Base-by-base conservation (phyloP, 2,888 invertebrate genomes). In the Steinernema carpocapsae region DNA sequence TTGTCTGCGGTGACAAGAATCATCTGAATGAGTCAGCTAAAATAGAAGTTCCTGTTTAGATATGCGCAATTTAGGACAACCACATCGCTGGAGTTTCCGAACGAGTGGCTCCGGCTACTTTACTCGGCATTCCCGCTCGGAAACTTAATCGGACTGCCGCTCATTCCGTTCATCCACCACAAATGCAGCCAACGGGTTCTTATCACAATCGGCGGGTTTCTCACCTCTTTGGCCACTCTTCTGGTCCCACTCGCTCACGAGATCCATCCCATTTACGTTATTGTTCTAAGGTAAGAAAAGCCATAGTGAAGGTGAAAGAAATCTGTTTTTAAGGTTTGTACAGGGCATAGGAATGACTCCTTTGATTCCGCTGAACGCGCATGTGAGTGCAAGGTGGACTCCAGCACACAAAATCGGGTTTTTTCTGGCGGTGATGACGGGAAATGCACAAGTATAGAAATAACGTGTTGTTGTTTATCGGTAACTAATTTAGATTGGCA, bases 341-440 rank as follows among this genome's bases (percentile, higher is more conserved):
- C 78, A 78, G 43, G 78, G 78, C 14, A 73, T 74, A 1, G 42
- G 72, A 17, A 73, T 78, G 12, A 76, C 77, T 42, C 76, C 78
- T 0, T 74, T 74, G 7, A 73, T 78, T 70, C 78, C 78, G 32
- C 72, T 78, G 1, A 74, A 64, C n/a, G 78, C 76, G 14, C 76
- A 77, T 43, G 74, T 78, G 10, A 74, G 74, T 3, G 56, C 76
- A 12, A 32, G 74, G 32, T 78, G 78, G 78, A 73, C 78, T 12
- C 78, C 78, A 14, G 52, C 64, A 1, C 52, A 73, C 14, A 75
- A 79, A 73, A 72, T 79, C 22, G 79, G 79, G 1, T 72, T 79
- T 51, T 74, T 79, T 64, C 72, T 79, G 19, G 76, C 76, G 2
- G 73, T 77, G 24, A 74, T 79, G 32, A 73, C 76, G 0, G 72